Base-by-base conservation (phyloP, 2,797 vertebrate species). In the Phalloptychus januarius region DNA sequence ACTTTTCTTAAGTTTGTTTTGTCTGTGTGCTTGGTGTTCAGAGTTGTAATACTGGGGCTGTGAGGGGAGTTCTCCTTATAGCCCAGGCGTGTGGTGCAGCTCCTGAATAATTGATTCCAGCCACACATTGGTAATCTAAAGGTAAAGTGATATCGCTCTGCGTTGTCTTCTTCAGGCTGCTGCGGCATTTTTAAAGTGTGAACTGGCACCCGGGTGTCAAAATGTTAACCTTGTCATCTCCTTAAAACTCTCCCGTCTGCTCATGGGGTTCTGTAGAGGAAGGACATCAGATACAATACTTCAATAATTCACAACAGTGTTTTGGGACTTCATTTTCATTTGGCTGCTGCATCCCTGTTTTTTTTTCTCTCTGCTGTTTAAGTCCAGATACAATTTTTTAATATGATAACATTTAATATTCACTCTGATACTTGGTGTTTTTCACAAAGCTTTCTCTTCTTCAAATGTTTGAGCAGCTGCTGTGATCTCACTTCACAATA, bases 141-240 rank as follows among this genome's bases (percentile, higher is more conserved):
- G 85, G 94, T 95, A 95, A 95, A 93, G 83, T 76, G 94, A 95
- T 95, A 93, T 86, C 89, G 76, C 75, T 54, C 72, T 79, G 82
- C 80, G 61, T 72, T 50, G 79, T 65, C 86, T 87, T 63, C 74
- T 83, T 83, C 88, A 90, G 85, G 85, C 88, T 77, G 77, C 93
- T 92, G 86, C 89, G 93, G 89, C 91, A 94, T 95, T 93, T 95
- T 95, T 94, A 91, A 95, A 93, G 86, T 84, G 86, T 76, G 81
- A 80, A 80, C 75, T 71, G 76, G 83, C 90, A 87, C 91, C 92
- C 85, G 71, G 72, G 90, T 93, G 86, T 91, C 92, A 89, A 91
- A 87, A 89, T 89, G 90, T 91, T 89, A 87, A 91, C 84, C 82
- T 84, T 56, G 80, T 81, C 86, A 84, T 83, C 71, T 86, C 44